Base-by-base conservation (phyloP, 2,797 vertebrate genomes). In the Pipistrellus kuhlii region DNA sequence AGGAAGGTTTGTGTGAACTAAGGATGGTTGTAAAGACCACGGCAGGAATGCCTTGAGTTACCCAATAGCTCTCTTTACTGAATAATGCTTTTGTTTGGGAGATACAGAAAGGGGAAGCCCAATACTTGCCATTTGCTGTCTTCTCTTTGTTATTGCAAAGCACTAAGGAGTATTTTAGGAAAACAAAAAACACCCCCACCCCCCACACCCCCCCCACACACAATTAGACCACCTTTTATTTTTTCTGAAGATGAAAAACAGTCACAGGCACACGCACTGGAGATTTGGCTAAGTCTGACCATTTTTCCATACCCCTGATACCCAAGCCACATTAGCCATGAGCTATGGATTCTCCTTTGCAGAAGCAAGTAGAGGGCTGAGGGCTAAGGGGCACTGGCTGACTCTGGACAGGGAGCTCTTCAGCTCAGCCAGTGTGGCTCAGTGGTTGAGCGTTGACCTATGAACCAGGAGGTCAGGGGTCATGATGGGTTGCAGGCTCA, bases 191-290 rank as follows among this genome's bases (percentile, higher is more conserved):
- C 2, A 46, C 6, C 38, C 38, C 38, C 38, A n/a, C n/a, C n/a
- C n/a, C n/a, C n/a, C n/a, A n/a, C n/a, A n/a, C n/a, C n/a, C n/a
- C n/a, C n/a, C n/a, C n/a, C n/a, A n/a, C n/a, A n/a, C 38, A 94
- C 48, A 73, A 94, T 51, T 91, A 88, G 96, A 95, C 93, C 93
- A 80, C 80, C 94, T 93, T 86, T 80, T 91, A 88, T 72, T 95
- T 94, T 25, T 91, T 91, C 76, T 95, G 95, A 97, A 95, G 90
- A 95, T 92, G 91, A 25, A 95, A 96, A 90, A 83, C 6, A 62
- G 72, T 89, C 59, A 57, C 73, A 32, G 92, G 68, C 23, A 66
- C 5, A 64, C 17, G 46, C 89, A 32, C 32, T 69, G 59, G 30
- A 94, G 85, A 78, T 32, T 57, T 85, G 75, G 66, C 27, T 44